Evolutionary conservation across 2,113 vertebrate species (phyloP), one percentile per base, ranked within the genome.

Genomic region (Phylloscopus trochiloides): DNA sequence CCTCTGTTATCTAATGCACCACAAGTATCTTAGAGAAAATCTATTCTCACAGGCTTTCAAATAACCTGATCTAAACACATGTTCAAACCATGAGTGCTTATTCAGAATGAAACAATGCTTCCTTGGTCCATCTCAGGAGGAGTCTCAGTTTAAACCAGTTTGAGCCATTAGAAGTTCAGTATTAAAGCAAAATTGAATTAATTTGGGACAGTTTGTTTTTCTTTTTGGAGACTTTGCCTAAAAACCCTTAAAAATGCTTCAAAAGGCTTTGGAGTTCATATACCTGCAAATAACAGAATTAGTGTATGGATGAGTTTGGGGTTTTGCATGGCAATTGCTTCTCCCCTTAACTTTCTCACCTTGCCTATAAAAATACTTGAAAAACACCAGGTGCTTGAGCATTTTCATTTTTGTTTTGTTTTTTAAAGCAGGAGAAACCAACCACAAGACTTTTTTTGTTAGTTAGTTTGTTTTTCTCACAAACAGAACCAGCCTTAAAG

Each of bases 401-500:
- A 52, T 91, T 91, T 88, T 62, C 13, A 40, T 45, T 32, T 13
- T 47, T 17, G 18, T 18, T 10, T 43, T 36, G 6, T 21, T 40
- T 50, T 48, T 63, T 55, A 17, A 17, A 22, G 7, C 9, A 12
- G 12, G 25, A 36, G 65, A 94, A 97, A 92, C 32, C 81, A 96
- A 73, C 71, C 72, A 86, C 24, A 79, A 66, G 84, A 3, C 17
- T 38, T 57, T 36, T 40, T 45, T 58, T 29, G 12, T 34, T 65
- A 43, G 83, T 82, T 65, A 8, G 13, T 14, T 51, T 24, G 21
- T 42, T 62, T 50, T 55, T 12, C 14, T 93, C 77, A 66, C 54
- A 93, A 92, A 75, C 31, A 95, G 73, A 95, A 76, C 38, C 48
- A 88, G 22, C 88, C 75, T 97, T 94, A 96, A 97, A 96, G 47